These are phyloP conservation scores for Dicrostonyx torquatus DNA, from an alignment of 2,797 vertebrate species.

Conservation along the genomic window DNA sequence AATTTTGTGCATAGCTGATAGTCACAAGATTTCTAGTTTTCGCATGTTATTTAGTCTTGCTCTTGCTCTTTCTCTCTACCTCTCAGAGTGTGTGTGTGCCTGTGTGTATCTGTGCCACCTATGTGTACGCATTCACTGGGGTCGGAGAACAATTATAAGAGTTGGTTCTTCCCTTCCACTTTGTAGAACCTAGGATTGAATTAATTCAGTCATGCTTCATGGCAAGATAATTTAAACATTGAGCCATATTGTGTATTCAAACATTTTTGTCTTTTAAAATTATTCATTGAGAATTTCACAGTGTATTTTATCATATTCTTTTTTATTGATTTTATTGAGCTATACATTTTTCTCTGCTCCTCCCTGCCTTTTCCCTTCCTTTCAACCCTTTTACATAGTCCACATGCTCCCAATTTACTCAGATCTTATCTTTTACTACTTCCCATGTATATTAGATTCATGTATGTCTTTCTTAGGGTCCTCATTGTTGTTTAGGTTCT, in stretches of 20 bases:
- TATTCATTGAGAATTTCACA: not conserved
- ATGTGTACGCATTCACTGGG: not conserved
- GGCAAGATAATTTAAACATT: not conserved
- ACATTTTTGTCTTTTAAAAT: not conserved
- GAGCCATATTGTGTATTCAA: not conserved
- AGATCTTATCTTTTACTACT: no score
- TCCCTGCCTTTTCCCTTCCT: no score
- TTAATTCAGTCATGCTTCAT: not conserved
- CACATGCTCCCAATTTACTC: no score
- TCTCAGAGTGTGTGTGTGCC: not conserved
- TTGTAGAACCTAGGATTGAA: not conserved
- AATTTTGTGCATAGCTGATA: not conserved
- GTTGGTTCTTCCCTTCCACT: not conserved
- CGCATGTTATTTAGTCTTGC: not conserved
- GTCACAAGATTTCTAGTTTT: not conserved
- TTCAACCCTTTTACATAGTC: no score
- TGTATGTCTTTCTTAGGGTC: no score
- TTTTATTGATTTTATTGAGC: no score
- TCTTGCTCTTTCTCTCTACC: not conserved
- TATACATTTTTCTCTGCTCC: no score
- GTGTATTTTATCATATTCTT: not conserved
- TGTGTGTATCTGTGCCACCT: not conserved
- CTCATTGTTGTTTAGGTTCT: no score
- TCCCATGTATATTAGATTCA: no score
- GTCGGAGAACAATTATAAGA: not conserved